Evolutionary conservation across 2,113 vertebrate species (phyloP), one percentile per base, ranked within the genome.

Genomic region (Hymenochirus boettgeri): DNA sequence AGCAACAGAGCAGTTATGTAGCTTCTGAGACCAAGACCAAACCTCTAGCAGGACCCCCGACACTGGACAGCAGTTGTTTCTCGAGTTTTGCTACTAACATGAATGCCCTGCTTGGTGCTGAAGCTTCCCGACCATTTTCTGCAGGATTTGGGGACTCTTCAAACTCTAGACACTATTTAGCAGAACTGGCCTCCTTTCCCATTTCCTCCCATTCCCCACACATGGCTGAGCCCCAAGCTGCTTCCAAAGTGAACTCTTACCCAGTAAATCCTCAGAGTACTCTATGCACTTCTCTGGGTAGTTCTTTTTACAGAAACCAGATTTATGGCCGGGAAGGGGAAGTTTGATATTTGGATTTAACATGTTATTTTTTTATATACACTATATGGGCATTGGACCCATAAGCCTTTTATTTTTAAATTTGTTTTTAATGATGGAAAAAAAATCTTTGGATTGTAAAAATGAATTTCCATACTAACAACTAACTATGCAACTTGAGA

Each of bases 271-370:
- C 83, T 60, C 79, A 72, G 4, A 73, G 50, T 24, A 73, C 72
- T 24, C 71, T 89, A 42, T 78, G 84, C 63, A 13, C 73, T 3
- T 45, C 75, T 2, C 35, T 78, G 31, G 39, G 74, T 61, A 89
- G 86, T 71, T 82, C 86, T 45, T 88, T 90, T 57, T 82, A 79
- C 12, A 81, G 89, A 2, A 88, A 87, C 64, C 86, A 83, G 71
- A 76, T 91, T 17, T 77, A 91, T 15, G 90, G 91, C 69, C 75
- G 78, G 22, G 90, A 91, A 57, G 87, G 87, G 0, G 86, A 90
- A 52, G 86, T 93, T 57, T 93, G 81, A 80, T n/a, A n/a, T n/a
- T n/a, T n/a, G n/a, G n/a, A n/a, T n/a, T n/a, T n/a, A n/a, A n/a
- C n/a, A n/a, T n/a, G n/a, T n/a, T n/a, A n/a, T n/a, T n/a, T n/a